Evolutionary conservation across 2,113 vertebrate genomes (phyloP).

Genomic region (Passer montanus): DNA sequence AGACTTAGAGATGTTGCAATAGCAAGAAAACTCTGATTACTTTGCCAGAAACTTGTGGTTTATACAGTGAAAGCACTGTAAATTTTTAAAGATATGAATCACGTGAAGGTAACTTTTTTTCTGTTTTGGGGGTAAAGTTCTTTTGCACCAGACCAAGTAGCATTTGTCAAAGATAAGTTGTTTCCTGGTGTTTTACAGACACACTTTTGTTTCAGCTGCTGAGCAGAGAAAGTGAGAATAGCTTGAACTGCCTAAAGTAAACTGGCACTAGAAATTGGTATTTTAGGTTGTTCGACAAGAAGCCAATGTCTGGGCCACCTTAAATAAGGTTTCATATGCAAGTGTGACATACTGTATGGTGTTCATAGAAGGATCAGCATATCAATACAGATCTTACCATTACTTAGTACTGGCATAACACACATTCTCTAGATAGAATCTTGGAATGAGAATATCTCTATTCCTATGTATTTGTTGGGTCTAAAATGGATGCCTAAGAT

Average conservation of each 20-base stretch:
- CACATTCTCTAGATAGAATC: background rate
- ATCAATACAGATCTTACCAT: background rate
- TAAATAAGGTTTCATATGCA: background rate
- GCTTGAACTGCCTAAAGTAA: conserved; percentile 54
- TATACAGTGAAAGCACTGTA: conserved; percentile 85
- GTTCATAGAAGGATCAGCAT: background rate
- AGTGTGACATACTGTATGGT: background rate
- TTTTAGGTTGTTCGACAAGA: background rate
- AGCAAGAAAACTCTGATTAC: conserved; percentile 71
- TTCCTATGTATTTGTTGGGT: background rate
- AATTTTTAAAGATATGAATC: conserved; percentile 80
- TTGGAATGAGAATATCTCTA: conserved; percentile 2
- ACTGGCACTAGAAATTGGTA: conserved; percentile 6
- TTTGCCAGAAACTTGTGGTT: conserved; percentile 76
- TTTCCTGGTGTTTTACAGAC: conserved; percentile 63
- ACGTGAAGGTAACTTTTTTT: conserved; percentile 71
- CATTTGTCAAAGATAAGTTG: conserved; percentile 58
- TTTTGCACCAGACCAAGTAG: conserved; percentile 46
- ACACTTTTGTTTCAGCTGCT: conserved; percentile 52
- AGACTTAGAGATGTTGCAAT: conserved; percentile 75
- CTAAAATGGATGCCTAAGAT: background rate
- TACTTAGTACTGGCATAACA: background rate
- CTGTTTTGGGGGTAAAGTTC: conserved; percentile 59
- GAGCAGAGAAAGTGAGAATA: conserved; percentile 61
- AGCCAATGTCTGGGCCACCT: background rate